Base-by-base conservation (phyloP, 2,797 vertebrate species). In the Acridotheres tristis region DNA sequence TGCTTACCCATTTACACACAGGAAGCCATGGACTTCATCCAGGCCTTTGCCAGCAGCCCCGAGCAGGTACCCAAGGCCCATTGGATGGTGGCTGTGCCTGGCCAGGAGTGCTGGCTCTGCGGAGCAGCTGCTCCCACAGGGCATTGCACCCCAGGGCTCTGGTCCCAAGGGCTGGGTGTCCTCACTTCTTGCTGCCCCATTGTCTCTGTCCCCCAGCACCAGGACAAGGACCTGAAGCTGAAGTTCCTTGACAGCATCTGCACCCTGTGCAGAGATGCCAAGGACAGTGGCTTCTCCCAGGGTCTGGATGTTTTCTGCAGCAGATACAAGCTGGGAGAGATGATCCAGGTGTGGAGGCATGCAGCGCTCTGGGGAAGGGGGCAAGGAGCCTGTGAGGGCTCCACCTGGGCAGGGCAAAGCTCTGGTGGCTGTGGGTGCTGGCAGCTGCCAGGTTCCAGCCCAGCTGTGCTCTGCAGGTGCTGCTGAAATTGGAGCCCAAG, bases 101-200 rank as follows among this genome's bases (percentile, higher is more conserved):
- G 34, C 43, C 16, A 19, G 26, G 17, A 21, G 5, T 26, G 29
- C 45, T 61, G 45, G 45, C 29, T 48, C 34, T 38, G 45, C 10
- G 7, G 9, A 58, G n/a, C n/a, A 48, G 42, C 42, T 36, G 27
- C 68, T 42, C 30, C 38, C 51, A n/a, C 23, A 54, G 38, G 38
- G 38, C 51, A 20, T 30, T 54, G 67, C 27, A 74, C 11, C 27
- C 21, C 27, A 30, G 5, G 16, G 34, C 13, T 40, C 34, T n/a
- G n/a, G 9, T 19, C 43, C 43, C 1, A 36, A 36, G 36, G 36
- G 2, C 43, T 58, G 22, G 13, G 29, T 21, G 9, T 51, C 11
- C 47, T 27, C 4, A 1, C 17, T 20, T 75, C 45, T 42, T 1
- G 3, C 16, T 42, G 36, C 15, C 16, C 21, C 1, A 0, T 25